phyloP scores from a whole-genome alignment of 2,888 invertebrate species.

The Sialis lutaria region DNA sequence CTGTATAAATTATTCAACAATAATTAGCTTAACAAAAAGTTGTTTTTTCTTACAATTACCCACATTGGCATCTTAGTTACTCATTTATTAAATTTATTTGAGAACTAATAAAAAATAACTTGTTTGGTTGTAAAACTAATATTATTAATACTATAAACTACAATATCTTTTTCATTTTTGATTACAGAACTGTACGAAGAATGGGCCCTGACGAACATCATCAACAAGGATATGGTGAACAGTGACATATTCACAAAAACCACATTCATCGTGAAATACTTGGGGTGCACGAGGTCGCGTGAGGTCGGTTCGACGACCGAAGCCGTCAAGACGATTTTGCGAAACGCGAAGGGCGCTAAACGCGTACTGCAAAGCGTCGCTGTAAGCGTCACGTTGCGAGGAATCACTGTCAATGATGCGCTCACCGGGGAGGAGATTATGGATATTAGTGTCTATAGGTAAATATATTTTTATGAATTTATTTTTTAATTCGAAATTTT shows the following conservation, averaged over 20 bases:
- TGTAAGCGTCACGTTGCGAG: slow-evolving; percentile 55
- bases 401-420: slow-evolving; percentile 57
- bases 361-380: slow-evolving; percentile 43
- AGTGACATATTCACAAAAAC: slow-evolving; percentile 19
- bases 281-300: slow-evolving; percentile 39
- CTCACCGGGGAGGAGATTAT: slow-evolving; percentile 51
- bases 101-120: too few species aligned
- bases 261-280: slow-evolving; percentile 49
- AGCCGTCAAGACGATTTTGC: slow-evolving; percentile 65
- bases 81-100: too few species aligned
- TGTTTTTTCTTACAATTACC: too few species aligned
- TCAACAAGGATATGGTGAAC: slow-evolving; percentile 28
- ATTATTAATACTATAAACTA: too few species aligned
- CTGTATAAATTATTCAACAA: too few species aligned
- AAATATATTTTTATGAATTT: slow-evolving; percentile 11
- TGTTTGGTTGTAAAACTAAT: too few species aligned
- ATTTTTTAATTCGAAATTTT: too few species aligned
- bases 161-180: too few species aligned
- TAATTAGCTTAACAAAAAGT: too few species aligned
- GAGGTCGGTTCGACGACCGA: slow-evolving; percentile 66
- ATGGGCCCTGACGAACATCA: slow-evolving; percentile 43
- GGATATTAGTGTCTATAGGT: slow-evolving; percentile 76
- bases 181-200: slow-evolving; percentile 48
- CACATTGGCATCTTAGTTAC: too few species aligned
- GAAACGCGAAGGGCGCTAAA: slow-evolving; percentile 39